A percentile compares a stretch with the other conserved stretches of the same genome.
phyloP scores from a whole-genome alignment of 2,888 invertebrate genomes.

The Thera britannica region DNA sequence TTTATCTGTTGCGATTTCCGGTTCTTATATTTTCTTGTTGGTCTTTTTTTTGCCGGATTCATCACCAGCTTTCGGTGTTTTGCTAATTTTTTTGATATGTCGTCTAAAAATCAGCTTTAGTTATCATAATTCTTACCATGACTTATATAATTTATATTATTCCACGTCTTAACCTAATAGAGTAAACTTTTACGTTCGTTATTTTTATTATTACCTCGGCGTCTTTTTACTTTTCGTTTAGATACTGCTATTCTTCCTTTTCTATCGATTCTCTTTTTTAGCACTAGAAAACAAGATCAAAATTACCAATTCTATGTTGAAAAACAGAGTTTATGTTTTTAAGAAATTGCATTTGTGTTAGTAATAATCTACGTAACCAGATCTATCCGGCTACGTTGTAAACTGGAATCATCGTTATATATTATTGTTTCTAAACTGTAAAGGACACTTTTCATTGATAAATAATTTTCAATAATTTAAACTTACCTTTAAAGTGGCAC shows the following conservation, averaged over 20 bases:
- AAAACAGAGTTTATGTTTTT: not conserved
- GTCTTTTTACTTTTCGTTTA: slow-evolving; percentile 17
- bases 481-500: slow-evolving; percentile 48
- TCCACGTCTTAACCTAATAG: not conserved
- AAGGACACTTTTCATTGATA: not conserved
- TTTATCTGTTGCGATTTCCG: not conserved
- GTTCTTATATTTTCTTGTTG: slow-evolving; percentile 7
- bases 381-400: no score
- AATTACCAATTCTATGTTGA: not conserved
- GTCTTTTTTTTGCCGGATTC: slow-evolving; percentile 26
- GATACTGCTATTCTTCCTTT: not conserved
- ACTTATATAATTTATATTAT: no score
- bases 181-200: not conserved
- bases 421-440: not conserved
- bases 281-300: slow-evolving; percentile 30
- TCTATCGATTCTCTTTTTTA: slow-evolving; percentile 32
- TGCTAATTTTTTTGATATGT: slow-evolving; percentile 23
- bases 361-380: no score
- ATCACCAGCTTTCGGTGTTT: slow-evolving; percentile 29
- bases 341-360: not conserved
- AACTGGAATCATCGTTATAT: no score
- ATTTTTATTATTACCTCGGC: slow-evolving; percentile 12
- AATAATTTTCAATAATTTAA: not conserved
- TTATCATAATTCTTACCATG: no score
- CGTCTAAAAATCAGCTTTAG: slow-evolving; percentile 5